These are phyloP conservation scores for Amia ocellicauda DNA, from an alignment of 2,113 vertebrate species.

Conservation along the genomic window DNA sequence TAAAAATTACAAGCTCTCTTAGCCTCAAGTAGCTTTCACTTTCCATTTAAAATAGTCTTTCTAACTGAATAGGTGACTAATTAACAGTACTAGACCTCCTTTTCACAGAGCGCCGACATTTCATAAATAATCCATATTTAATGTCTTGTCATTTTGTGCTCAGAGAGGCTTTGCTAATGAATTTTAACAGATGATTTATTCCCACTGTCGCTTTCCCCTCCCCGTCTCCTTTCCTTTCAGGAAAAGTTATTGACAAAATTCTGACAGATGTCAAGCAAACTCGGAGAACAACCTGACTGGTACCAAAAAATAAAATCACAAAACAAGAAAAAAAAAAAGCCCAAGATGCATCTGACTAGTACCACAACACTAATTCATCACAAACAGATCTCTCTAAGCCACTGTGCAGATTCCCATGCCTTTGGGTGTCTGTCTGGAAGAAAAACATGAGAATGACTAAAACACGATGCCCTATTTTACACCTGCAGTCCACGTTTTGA, in stretches of 20 bases:
- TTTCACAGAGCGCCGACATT: constrained; percentile 67
- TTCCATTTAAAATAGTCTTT: constrained; percentile 67
- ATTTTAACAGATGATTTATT: constrained; percentile 76
- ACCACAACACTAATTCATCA: no score
- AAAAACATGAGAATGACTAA: background rate
- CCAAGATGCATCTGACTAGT: no score
- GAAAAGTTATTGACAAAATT: background rate
- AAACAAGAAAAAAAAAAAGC: constrained; percentile 14
- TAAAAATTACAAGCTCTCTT: constrained; percentile 58
- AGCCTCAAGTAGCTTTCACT: constrained; percentile 64
- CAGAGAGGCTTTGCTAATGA: constrained; percentile 73
- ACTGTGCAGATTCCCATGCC: constrained; percentile 26
- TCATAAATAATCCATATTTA: constrained; percentile 79
- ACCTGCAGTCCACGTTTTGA: constrained; percentile 29
- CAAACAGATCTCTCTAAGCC: constrained; percentile 34
- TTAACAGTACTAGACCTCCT: constrained; percentile 69
- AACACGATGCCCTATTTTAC: constrained; percentile 28
- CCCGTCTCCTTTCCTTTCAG: constrained; percentile 24
- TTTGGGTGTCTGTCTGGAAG: constrained; percentile 17
- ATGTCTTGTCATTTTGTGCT: constrained; percentile 75
- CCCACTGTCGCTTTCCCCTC: constrained; percentile 30
- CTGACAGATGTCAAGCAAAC: background rate
- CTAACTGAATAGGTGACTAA: constrained; percentile 74
- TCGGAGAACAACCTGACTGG: no score
- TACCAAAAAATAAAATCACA: no score